These are phyloP conservation scores for Steinernema hermaphroditum DNA, from an alignment of 2,888 invertebrate species.

Conservation along the genomic window DNA sequence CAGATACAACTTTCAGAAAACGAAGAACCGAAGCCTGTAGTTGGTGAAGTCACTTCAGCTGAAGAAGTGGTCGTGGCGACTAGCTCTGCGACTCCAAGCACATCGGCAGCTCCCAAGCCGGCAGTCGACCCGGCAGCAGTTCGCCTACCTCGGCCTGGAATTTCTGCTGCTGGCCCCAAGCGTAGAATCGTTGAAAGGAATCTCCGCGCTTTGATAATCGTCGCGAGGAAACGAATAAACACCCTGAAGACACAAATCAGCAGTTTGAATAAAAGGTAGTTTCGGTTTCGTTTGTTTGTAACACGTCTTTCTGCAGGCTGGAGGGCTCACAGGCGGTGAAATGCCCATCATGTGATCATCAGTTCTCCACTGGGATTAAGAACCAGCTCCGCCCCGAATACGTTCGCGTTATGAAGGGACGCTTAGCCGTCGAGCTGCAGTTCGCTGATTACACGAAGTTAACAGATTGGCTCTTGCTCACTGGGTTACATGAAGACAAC, in stretches of 20 bases:
- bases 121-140: neutral
- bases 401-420: neutral
- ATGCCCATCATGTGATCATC: slow-evolving; percentile 1
- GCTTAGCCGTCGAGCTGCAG: neutral
- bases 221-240: neutral
- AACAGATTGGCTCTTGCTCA: neutral
- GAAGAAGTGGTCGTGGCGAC: no score
- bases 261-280: neutral
- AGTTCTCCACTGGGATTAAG: neutral
- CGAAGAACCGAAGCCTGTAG: no score
- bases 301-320: neutral
- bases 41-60: no score
- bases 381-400: neutral
- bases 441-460: neutral
- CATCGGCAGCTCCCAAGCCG: neutral
- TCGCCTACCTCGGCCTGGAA: neutral
- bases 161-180: neutral
- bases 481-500: neutral
- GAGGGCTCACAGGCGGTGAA: neutral
- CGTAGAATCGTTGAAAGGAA: neutral
- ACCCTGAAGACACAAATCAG: neutral
- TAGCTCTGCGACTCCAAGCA: no score
- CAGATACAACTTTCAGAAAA: no score
- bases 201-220: neutral
- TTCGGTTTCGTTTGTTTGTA: neutral